These are phyloP conservation scores for Propithecus coquereli DNA, from an alignment of 2,113 vertebrate genomes.

Conservation along the genomic window DNA sequence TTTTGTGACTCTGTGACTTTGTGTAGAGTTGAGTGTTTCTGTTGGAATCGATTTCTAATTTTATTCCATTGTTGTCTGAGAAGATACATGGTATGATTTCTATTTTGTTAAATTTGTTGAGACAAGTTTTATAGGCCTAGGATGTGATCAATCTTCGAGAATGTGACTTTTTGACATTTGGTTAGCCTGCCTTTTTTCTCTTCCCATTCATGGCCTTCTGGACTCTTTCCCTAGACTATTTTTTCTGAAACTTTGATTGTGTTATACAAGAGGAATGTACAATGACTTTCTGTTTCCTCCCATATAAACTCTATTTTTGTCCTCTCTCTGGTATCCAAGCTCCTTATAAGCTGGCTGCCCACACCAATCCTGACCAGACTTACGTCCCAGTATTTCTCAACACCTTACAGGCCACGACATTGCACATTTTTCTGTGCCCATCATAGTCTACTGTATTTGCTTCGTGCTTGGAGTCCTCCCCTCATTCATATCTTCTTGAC, in stretches of 20 bases:
- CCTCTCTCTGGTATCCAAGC: not conserved
- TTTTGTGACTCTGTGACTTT: too few species aligned
- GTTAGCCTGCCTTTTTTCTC: not conserved
- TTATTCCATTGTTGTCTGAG: too few species aligned
- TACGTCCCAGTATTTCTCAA: not conserved
- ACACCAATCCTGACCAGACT: accelerated
- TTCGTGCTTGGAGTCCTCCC: not conserved
- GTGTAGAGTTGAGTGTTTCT: too few species aligned
- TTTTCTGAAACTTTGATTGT: not conserved
- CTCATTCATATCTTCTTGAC: not conserved
- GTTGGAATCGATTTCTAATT: too few species aligned
- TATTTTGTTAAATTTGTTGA: too few species aligned
- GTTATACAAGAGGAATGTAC: not conserved
- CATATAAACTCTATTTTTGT: not conserved
- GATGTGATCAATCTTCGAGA: too few species aligned
- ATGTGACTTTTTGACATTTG: not conserved
- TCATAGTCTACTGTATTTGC: not conserved
- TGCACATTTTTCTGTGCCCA: not conserved
- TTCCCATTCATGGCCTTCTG: not conserved
- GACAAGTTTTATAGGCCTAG: too few species aligned
- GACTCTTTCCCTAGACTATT: not conserved
- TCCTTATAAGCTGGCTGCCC: not conserved
- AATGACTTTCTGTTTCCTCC: not conserved
- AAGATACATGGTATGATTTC: too few species aligned
- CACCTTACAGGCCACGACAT: too few species aligned